These are phyloP conservation scores for Dromiciops gliroides DNA, from an alignment of 2,113 vertebrate species.

Conservation along the genomic window DNA sequence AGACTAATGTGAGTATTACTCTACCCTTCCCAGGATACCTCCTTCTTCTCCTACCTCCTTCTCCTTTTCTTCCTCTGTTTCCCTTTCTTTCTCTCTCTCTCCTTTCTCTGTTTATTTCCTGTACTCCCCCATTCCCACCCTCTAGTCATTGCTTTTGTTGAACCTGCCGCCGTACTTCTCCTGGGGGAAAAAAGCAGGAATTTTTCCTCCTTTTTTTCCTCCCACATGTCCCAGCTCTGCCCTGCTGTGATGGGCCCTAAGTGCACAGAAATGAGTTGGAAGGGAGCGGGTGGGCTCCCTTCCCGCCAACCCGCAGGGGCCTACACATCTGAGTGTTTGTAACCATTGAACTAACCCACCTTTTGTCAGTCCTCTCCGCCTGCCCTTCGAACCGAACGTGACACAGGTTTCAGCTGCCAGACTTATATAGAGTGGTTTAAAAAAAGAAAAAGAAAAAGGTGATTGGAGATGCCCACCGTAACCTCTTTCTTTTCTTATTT, in stretches of 20 bases:
- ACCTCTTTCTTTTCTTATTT: conserved; percentile 97
- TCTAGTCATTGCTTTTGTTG: conserved; percentile 86
- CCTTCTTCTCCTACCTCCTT: conserved; percentile 79
- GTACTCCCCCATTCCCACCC: conserved; percentile 75
- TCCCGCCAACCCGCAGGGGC: conserved; percentile 70
- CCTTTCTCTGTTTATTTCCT: conserved; percentile 77
- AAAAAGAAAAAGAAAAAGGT: conserved; percentile 77
- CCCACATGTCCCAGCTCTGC: conserved; percentile 79
- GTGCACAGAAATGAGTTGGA: conserved; percentile 72
- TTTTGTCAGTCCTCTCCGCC: conserved; percentile 85
- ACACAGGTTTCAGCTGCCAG: conserved; percentile 85
- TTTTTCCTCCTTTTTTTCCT: conserved; percentile 84
- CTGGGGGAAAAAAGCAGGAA: conserved; percentile 84
- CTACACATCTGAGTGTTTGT: conserved; percentile 77
- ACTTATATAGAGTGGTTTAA: conserved; percentile 84
- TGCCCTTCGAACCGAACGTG: conserved; percentile 72
- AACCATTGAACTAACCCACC: conserved; percentile 86
- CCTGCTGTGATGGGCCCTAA: conserved; percentile 80
- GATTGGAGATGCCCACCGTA: conserved; percentile 90
- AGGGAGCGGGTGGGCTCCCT: conserved; percentile 16
- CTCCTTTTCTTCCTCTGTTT: conserved; percentile 79
- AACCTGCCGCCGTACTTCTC: conserved; percentile 86
- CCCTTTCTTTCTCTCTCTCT: conserved; percentile 76
- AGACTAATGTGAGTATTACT: conserved; percentile 99
- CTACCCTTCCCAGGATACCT: conserved; percentile 86